phyloP scores from a whole-genome alignment of 53 echinoderm and acorn worm species.

The Luidia sarsii region DNA sequence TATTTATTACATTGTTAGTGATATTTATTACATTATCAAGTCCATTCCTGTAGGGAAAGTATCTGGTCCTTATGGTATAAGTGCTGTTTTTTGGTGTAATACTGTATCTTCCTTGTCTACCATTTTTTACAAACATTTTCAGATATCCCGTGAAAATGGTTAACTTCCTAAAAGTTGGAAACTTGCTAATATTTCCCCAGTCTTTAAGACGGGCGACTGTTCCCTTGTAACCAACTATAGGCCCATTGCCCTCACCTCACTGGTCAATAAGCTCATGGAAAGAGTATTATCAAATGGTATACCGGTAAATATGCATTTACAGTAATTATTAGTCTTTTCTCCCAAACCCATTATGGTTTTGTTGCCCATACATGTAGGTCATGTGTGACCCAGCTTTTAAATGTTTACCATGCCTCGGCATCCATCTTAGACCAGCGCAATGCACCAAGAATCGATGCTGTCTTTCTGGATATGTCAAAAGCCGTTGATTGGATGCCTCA shows the following conservation, averaged over 20 bases:
- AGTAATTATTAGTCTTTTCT: slow-evolving; percentile 2
- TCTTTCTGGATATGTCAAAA: slow-evolving; percentile 31
- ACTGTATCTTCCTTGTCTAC: neutral
- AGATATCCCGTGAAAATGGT: neutral
- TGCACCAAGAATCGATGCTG: slow-evolving; percentile 27
- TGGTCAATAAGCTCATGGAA: slow-evolving; percentile 11
- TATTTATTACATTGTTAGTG: too few species aligned
- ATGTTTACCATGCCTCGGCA: slow-evolving; percentile 20
- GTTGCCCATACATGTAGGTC: slow-evolving; percentile 20
- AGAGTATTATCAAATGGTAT: slow-evolving; percentile 4
- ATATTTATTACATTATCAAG: neutral
- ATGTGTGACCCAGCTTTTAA: slow-evolving; percentile 11
- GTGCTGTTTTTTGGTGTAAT: slow-evolving; percentile 13
- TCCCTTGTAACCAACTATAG: slow-evolving; percentile 6
- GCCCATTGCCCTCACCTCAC: slow-evolving; percentile 4
- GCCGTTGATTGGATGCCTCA: slow-evolving; percentile 31
- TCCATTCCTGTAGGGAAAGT: slow-evolving; percentile 14
- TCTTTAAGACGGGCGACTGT: slow-evolving; percentile 10
- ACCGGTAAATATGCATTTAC: neutral
- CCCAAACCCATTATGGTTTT: neutral
- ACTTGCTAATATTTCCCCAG: slow-evolving; percentile 3
- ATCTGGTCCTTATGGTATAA: slow-evolving; percentile 13
- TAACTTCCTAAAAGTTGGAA: slow-evolving; percentile 5
- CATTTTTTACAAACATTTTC: slow-evolving; percentile 1
- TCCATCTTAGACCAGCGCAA: slow-evolving; percentile 14